Evolutionary conservation across 2,113 vertebrate species (phyloP).

Genomic region (Coracopsis vasa): DNA sequence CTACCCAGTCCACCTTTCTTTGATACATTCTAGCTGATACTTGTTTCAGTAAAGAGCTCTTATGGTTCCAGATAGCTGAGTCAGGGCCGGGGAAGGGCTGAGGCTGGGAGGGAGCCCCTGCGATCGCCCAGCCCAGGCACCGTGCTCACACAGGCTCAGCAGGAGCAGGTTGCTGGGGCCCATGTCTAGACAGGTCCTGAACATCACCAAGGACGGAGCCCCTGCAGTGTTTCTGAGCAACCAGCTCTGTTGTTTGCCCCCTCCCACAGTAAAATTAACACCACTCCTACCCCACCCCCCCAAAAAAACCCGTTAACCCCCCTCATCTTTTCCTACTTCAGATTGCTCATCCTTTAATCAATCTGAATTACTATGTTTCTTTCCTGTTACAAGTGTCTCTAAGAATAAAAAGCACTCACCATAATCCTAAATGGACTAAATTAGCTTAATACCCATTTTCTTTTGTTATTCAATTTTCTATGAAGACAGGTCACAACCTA

Average conservation of each 20-base stretch:
- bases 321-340: not conserved
- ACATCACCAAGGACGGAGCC: not conserved
- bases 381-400: not conserved
- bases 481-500: not conserved
- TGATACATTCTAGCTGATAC: not conserved
- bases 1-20: not conserved
- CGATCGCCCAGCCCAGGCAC: not conserved
- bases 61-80: not conserved
- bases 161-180: not conserved
- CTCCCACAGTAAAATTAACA: not conserved
- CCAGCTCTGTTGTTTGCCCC: not conserved
- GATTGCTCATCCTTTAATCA: not conserved
- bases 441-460: not conserved
- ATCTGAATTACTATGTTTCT: not conserved
- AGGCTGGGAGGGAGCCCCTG: not conserved
- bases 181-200: not conserved
- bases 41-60: not conserved
- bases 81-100: not conserved
- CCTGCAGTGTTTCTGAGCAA: not conserved
- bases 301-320: not conserved
- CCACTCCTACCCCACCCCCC: no score
- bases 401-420: not conserved
- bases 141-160: not conserved
- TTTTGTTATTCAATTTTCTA: not conserved
- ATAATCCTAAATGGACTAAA: not conserved